Evolutionary conservation across 2,888 invertebrate genomes (phyloP), one percentile per base, ranked within the genome.

Genomic region (Crematogaster levior): DNA sequence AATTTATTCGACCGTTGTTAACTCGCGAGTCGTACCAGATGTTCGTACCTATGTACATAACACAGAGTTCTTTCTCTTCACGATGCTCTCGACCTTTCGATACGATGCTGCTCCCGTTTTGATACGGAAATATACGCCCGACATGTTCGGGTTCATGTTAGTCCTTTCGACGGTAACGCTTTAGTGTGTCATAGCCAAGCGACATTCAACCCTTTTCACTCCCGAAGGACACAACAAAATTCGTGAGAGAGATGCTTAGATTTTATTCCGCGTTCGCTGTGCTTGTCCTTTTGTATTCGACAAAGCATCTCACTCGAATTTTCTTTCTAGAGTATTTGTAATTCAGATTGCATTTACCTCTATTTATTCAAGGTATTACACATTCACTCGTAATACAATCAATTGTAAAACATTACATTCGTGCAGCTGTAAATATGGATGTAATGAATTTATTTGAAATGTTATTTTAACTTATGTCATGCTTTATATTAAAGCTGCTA

Each of bases 1-100:
- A 85, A 79, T 86, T 85, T 81, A 84, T 86, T 58, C 85, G 58
- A 72, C 56, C 53, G 53, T 53, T 81, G 75, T 60, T 61, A 72
- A 75, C 58, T 60, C 34, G 73, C 79, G 80, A 81, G 48, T 72
- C 80, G 61, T 21, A 53, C 53, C 63, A 61, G 75, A 74, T 81
- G 61, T 79, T 79, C 77, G 40, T 46, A 61, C 21, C 82, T 61
- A 70, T 82, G 60, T 68, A 82, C 77, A 51, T 56, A 82, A 66
- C 63, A 34, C 43, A 12, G 68, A 68, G 43, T 34, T 70, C 72
- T 79, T 79, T 79, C 77, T 79, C 43, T 70, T 56, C 72, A 43
- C 40, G 30, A 56, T 40, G 30, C 34, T 70, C 73, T 72, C 70
- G 56, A 79, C 70, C 77, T 79, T 70, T 56, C 77, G 72, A 79